Conservation (phyloP, 2,888 invertebrate species). For the Hirtodrosophila confusa region DNA sequence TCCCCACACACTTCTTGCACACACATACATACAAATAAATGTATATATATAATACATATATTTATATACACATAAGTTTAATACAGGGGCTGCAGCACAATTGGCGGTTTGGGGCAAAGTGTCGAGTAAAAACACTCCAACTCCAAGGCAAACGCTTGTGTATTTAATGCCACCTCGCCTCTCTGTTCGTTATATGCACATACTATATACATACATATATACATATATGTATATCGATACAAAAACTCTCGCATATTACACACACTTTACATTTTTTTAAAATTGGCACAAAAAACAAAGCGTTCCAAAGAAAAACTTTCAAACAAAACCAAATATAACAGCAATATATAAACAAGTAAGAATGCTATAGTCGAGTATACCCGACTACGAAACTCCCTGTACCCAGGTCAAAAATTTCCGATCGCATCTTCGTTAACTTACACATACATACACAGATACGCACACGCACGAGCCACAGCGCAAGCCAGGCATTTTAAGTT, state of each 20-base stretch:
- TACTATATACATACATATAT: constrained; percentile 7
- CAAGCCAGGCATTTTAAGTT: too few relatives aligned
- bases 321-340: constrained; percentile 22
- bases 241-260: constrained; percentile 21
- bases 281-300: constrained; percentile 53
- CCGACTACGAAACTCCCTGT: too few relatives aligned
- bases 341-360: constrained; percentile 7
- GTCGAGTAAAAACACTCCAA: constrained; percentile 63
- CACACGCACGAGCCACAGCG: too few relatives aligned
- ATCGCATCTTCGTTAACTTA: too few relatives aligned
- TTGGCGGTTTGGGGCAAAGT: constrained; percentile 26
- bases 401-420: too few relatives aligned
- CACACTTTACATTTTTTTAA: constrained; percentile 53
- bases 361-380: too few relatives aligned
- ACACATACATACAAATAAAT: constrained; percentile 11
- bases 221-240: constrained; percentile 25
- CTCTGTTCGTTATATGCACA: constrained; percentile 20
- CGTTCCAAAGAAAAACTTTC: constrained; percentile 21
- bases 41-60: constrained; percentile 3
- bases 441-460: too few relatives aligned
- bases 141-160: constrained; percentile 55
- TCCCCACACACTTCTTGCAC: constrained; percentile 28
- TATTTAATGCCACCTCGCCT: constrained; percentile 67
- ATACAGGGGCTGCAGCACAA: not conserved
- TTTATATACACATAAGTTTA: constrained; percentile 11